A percentile compares a stretch with the other conserved stretches of the same genome.
Conservation (phyloP, 2,888 invertebrate species). For the Caenorhabditis angaria region DNA sequence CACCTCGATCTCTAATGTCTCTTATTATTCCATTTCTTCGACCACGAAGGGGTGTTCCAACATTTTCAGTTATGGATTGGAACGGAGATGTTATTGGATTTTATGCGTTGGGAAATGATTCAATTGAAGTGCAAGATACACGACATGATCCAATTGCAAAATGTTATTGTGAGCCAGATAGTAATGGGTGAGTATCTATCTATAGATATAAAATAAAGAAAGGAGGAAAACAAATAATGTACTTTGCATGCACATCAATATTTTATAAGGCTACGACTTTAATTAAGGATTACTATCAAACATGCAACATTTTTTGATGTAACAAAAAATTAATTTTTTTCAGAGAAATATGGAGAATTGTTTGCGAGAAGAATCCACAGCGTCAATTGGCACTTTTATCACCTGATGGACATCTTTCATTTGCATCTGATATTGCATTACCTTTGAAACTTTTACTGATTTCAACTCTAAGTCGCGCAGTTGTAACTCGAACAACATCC, state of each 20-base stretch:
- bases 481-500: conserved; percentile 26
- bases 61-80: conserved; percentile 51
- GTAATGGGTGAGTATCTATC: conserved; percentile 13
- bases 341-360: conserved; percentile 37
- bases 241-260: not conserved
- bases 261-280: not conserved
- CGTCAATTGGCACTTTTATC: conserved; percentile 30
- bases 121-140: conserved; percentile 41
- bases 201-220: not conserved
- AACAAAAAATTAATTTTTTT: conserved; percentile 2
- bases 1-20: conserved; percentile 35
- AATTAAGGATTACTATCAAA: not conserved
- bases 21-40: conserved; percentile 40
- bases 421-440: conserved; percentile 37
- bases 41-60: conserved; percentile 34
- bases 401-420: conserved; percentile 32
- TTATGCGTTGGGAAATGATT: conserved; percentile 30
- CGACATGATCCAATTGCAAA: conserved; percentile 41
- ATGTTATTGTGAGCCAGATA: conserved; percentile 36
- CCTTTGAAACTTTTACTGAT: conserved; percentile 40
- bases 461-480: conserved; percentile 35
- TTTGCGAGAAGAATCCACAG: conserved; percentile 40
- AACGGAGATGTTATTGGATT: conserved; percentile 52
- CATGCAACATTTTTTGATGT: conserved; percentile 3
- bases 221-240: not conserved